phyloP scores from a whole-genome alignment of 2,113 vertebrate species.

The Cichladusa arquata region DNA sequence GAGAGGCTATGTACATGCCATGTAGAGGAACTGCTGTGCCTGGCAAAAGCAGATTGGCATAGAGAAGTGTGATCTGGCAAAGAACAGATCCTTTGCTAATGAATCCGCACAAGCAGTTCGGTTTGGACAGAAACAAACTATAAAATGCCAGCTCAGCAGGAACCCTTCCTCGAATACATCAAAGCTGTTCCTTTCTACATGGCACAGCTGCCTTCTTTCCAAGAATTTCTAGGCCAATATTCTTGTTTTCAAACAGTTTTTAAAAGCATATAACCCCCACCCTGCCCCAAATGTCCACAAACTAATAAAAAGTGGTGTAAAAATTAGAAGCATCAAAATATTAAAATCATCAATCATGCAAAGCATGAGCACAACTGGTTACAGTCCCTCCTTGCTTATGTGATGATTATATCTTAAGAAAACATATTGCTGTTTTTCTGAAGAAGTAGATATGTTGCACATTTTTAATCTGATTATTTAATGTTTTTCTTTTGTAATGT shows the following conservation, averaged over 20 bases:
- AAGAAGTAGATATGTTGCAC: not conserved
- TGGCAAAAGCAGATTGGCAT: not conserved
- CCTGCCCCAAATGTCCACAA: not conserved
- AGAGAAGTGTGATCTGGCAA: not conserved
- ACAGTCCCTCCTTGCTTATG: not conserved
- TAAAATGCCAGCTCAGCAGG: slow-evolving; percentile 47
- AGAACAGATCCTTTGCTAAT: not conserved
- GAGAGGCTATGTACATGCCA: not conserved
- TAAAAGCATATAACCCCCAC: not conserved
- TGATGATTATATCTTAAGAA: not conserved
- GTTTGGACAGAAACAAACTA: slow-evolving; percentile 42
- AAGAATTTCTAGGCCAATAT: slow-evolving; percentile 16
- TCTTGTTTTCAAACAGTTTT: not conserved
- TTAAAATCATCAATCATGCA: not conserved
- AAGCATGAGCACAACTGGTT: not conserved
- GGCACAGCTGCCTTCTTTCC: slow-evolving; percentile 16
- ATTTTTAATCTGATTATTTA: not conserved
- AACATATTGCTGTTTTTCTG: not conserved
- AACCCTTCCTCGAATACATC: slow-evolving; percentile 37
- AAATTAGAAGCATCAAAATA: not conserved
- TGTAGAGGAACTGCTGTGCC: not conserved
- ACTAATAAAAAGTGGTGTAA: not conserved
- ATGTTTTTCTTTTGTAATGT: not conserved
- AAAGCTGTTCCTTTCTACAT: slow-evolving; percentile 30
- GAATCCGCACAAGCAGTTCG: not conserved